Conservation (phyloP, 30 jellyfish, hydroid and myxozoan genomes). For the Nemopilema nomurai region DNA sequence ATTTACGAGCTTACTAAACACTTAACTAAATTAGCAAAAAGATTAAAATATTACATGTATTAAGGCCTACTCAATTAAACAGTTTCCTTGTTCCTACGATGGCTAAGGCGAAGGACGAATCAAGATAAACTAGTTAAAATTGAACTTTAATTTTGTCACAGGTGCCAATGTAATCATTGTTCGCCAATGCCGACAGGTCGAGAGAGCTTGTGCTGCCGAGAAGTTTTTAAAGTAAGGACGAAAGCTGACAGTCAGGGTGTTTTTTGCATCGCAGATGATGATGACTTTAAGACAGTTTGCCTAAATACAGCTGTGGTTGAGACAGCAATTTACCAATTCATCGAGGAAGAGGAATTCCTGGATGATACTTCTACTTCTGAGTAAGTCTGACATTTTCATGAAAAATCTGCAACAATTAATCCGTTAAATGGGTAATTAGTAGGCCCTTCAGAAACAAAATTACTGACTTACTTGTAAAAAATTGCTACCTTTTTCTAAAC, state of each 20-base stretch:
- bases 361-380: constrained; percentile 29
- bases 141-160: constrained; percentile 5
- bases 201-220: constrained; percentile 32
- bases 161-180: constrained; percentile 29
- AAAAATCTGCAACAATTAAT: not conserved
- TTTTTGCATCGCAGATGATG: constrained; percentile 10
- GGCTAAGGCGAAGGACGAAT: constrained; percentile 4
- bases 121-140: not conserved
- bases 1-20: not conserved
- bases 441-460: not conserved
- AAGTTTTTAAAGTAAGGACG: constrained; percentile 1
- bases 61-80: not conserved
- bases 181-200: constrained; percentile 23
- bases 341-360: constrained; percentile 29
- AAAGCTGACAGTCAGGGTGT: constrained; percentile 17
- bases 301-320: constrained; percentile 31
- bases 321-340: constrained; percentile 18
- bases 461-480: not conserved
- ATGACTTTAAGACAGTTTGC: constrained; percentile 17
- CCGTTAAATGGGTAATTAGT: not conserved
- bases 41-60: not conserved
- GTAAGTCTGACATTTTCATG: constrained; percentile 16
- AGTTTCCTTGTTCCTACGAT: not conserved
- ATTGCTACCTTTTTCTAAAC: not conserved
- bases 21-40: not conserved